Evolutionary conservation across 2,888 invertebrate species (phyloP), one percentile per base, ranked within the genome.

Genomic region (Volucella zonaria): DNA sequence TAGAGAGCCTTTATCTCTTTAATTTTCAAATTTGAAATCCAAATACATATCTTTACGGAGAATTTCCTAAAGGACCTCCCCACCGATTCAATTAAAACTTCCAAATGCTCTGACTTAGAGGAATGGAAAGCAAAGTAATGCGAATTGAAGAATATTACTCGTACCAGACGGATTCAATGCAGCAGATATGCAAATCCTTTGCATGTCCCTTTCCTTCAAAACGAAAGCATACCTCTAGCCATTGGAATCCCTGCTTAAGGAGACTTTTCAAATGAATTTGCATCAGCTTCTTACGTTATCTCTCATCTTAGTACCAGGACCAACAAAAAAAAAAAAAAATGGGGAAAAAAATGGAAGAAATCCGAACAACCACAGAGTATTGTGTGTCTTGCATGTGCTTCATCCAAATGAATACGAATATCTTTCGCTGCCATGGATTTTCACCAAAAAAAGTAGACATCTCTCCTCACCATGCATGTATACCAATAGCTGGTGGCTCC

Each of bases 181-280:
- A 58, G 62, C 51, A 68, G 71, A 81, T 81, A 81, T 81, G 85
- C 81, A 85, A 73, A 81, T 81, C 77, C 68, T 68, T 67, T n/a
- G 59, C 49, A 76, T 85, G 81, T 79, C 62, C 68, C 61, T 77
- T 77, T 70, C 43, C 18, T 23, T 31, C 2, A 66, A 71, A 67
- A 45, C 56, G 38, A 73, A 68, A 70, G 67, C 45, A 74, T 51
- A 62, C 59, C 58, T 51, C 10, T n/a, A 31, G 11, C 31, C 10
- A 59, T 64, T 73, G 76, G 73, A 67, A 80, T 85, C 62, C 56
- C 62, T 85, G 56, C 85, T 73, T 64, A 68, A 51, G 81, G 52
- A 52, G 76, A 85, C 80, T 71, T 76, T 76, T 71, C 59, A 40
- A 80, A 80, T 71, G 83, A 76, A 80, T 83, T 85, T 64, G 62